Percentiles rank a stretch among this genome's conserved stretches.
phyloP scores from a whole-genome alignment of 2,888 invertebrate genomes.

The Cyclophora punctaria region DNA sequence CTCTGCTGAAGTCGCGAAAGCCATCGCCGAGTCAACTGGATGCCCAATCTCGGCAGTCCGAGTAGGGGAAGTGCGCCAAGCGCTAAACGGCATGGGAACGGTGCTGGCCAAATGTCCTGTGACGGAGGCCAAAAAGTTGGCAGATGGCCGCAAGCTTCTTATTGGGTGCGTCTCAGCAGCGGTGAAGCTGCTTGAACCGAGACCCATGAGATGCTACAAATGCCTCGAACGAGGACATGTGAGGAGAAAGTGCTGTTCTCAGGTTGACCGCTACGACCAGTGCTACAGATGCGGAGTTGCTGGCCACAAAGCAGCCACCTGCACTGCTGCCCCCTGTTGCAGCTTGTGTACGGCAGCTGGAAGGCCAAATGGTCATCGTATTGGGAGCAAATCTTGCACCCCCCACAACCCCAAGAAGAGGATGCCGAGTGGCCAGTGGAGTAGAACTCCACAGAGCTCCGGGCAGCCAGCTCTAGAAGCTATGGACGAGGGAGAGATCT shows the following conservation, averaged over 20 bases:
- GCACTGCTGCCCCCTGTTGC: too few relatives aligned
- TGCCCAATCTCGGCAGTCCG: background rate
- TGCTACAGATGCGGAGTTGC: background rate
- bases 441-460: too few relatives aligned
- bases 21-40: background rate
- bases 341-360: too few relatives aligned
- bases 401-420: too few relatives aligned
- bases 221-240: background rate
- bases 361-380: too few relatives aligned
- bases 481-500: background rate
- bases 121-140: background rate
- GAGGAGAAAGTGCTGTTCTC: background rate
- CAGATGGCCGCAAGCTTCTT: background rate
- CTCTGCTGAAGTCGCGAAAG: background rate
- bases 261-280: background rate
- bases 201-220: background rate
- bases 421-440: too few relatives aligned
- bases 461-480: too few relatives aligned
- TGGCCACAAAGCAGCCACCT: too few relatives aligned
- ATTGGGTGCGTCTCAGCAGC: background rate
- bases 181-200: slow-evolving; percentile 1
- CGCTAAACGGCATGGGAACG: background rate
- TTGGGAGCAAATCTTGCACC: too few relatives aligned
- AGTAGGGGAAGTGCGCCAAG: background rate
- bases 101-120: background rate